Conservation (phyloP, 2,797 vertebrate species). For the Oceanodroma leucorhoa region DNA sequence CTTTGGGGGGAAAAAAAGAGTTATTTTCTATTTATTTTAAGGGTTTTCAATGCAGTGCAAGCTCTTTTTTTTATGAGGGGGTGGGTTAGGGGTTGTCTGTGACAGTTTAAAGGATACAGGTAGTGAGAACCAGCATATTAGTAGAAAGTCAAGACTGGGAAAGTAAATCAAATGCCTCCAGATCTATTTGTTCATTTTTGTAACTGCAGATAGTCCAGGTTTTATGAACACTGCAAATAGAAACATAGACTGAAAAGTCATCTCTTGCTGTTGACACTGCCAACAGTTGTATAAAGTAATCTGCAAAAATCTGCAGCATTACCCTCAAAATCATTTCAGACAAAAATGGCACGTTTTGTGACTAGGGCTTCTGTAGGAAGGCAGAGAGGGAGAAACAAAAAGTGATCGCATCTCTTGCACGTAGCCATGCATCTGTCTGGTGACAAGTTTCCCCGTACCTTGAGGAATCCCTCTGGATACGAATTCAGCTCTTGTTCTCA, state of each 20-base stretch:
- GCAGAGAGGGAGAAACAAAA: not conserved
- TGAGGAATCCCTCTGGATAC: not conserved
- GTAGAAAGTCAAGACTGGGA: not conserved
- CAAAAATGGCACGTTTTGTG: not conserved
- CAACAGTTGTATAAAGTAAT: not conserved
- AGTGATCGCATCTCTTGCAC: not conserved
- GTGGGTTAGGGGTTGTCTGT: not conserved
- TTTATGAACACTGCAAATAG: not conserved
- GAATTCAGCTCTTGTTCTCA: not conserved
- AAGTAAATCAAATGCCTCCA: not conserved
- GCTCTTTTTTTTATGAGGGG: not conserved
- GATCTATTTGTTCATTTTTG: not conserved
- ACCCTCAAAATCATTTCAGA: not conserved
- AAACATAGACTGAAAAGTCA: not conserved
- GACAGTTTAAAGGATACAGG: not conserved
- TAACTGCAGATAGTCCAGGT: not conserved
- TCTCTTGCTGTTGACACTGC: not conserved
- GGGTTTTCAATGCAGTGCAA: not conserved
- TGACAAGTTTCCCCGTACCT: not conserved
- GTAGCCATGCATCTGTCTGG: not conserved
- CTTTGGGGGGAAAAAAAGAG: not conserved
- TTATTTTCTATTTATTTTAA: conserved; percentile 27
- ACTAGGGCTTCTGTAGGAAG: not conserved
- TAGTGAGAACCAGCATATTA: not conserved
- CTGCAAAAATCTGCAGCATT: not conserved